A percentile compares a stretch with the other conserved stretches of the same genome.
phyloP scores from a whole-genome alignment of 2,888 invertebrate species.

The Ochropleura leucogaster region DNA sequence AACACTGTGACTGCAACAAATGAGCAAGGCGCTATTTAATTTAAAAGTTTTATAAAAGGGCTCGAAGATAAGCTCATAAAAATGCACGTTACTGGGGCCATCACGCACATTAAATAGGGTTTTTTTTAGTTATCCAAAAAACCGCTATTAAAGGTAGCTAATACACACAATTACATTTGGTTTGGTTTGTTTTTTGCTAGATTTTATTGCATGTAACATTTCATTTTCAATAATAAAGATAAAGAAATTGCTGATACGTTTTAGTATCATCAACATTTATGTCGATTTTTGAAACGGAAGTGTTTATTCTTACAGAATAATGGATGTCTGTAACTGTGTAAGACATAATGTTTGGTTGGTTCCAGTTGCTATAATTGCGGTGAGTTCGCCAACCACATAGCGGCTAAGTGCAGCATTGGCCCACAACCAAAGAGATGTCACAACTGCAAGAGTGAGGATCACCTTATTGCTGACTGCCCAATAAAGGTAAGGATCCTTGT shows the following conservation, averaged over 20 bases:
- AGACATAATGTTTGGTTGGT: conserved; percentile 51
- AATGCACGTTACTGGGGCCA: neutral
- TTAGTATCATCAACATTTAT: neutral
- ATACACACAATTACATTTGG: neutral
- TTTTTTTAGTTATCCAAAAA: neutral
- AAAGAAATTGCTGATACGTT: neutral
- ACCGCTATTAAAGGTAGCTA: neutral
- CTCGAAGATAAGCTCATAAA: too few species aligned
- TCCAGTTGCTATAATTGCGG: conserved; percentile 97
- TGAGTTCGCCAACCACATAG: conserved; percentile 97
- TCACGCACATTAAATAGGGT: neutral
- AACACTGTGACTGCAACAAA: neutral
- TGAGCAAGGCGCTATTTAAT: neutral
- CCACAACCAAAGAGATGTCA: conserved; percentile 98
- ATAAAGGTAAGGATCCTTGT: conserved; percentile 83
- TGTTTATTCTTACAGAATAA: neutral
- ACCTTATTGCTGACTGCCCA: conserved; percentile 97
- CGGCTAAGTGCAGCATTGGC: conserved; percentile 96
- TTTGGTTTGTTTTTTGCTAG: conserved; percentile 35
- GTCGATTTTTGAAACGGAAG: conserved; percentile 7
- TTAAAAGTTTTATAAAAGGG: too few species aligned
- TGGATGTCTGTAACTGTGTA: neutral
- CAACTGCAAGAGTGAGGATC: conserved; percentile 96
- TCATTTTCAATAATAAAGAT: conserved; percentile 4
- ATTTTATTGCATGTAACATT: conserved; percentile 19